A percentile compares a stretch with the other conserved stretches of the same genome.
Conservation (phyloP, 1,140 invertebrate species). For the Habropoda laboriosa region DNA sequence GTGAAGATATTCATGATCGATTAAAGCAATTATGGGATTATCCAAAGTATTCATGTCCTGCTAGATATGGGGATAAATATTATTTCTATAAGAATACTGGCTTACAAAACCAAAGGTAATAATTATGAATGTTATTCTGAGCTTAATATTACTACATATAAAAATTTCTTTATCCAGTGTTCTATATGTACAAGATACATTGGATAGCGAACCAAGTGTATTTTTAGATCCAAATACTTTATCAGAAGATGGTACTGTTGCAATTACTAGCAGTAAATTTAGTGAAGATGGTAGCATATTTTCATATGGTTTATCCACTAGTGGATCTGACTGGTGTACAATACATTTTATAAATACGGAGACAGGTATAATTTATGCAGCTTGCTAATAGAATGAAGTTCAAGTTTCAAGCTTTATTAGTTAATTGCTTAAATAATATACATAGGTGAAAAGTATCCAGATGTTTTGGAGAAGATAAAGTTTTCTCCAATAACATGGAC, state of each 20-base stretch:
- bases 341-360: conserved; percentile 92
- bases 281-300: conserved; percentile 95
- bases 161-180: conserved; percentile 86
- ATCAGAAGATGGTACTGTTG: conserved; percentile 96
- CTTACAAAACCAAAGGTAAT: conserved; percentile 96
- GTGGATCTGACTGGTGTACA: conserved; percentile 97
- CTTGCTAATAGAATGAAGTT: conserved; percentile 13
- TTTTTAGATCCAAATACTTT: conserved; percentile 97
- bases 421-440: conserved; percentile 22
- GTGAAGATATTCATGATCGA: conserved; percentile 87
- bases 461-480: conserved; percentile 95
- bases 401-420: not conserved
- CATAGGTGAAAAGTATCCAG: conserved; percentile 92
- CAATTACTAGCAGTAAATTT: conserved; percentile 90
- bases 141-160: not conserved
- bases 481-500: conserved; percentile 96
- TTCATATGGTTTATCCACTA: conserved; percentile 95
- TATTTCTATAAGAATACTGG: conserved; percentile 97
- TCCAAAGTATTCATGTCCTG: conserved; percentile 96
- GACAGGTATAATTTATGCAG: conserved; percentile 83
- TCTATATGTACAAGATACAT: conserved; percentile 93
- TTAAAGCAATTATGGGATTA: conserved; percentile 97
- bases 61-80: conserved; percentile 91
- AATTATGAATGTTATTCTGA: not conserved
- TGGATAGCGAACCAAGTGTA: conserved; percentile 90